Percentiles rank a stretch among this genome's conserved stretches.
Conservation (phyloP, 2,888 invertebrate species). For the Oithona nana region DNA sequence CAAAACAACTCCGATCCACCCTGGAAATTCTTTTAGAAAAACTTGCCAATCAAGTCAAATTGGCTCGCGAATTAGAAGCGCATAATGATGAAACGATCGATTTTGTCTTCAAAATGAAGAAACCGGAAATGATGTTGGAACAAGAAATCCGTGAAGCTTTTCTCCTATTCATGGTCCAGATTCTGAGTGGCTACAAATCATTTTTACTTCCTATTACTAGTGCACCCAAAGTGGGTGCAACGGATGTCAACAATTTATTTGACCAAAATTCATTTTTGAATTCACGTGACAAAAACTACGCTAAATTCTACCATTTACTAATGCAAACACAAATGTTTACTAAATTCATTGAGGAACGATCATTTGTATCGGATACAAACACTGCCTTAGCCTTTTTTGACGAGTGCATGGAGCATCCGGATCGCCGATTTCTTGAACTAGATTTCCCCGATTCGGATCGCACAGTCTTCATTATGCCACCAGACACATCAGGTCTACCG, state of each 20-base stretch:
- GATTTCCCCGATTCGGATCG: conserved; percentile 12
- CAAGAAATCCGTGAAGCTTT: conserved; percentile 87
- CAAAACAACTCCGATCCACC: conserved; percentile 54
- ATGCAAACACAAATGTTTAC: conserved; percentile 94
- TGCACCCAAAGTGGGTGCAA: conserved; percentile 78
- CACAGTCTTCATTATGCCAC: conserved; percentile 18
- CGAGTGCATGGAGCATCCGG: conserved; percentile 66
- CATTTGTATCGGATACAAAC: conserved; percentile 95
- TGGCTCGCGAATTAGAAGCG: conserved; percentile 17
- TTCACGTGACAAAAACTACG: conserved; percentile 57
- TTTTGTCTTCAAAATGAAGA: conserved; percentile 55
- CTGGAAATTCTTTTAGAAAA: conserved; percentile 52
- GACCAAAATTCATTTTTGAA: conserved; percentile 63
- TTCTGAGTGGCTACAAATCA: conserved; percentile 70
- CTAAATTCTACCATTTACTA: conserved; percentile 62
- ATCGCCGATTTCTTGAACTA: conserved; percentile 2
- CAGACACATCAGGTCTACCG: conserved; percentile 11
- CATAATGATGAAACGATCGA: conserved; percentile 44
- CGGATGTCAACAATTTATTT: conserved; percentile 84
- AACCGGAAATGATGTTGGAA: conserved; percentile 44
- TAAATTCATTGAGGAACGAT: conserved; percentile 87
- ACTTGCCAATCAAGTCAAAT: conserved; percentile 23
- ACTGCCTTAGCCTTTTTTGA: conserved; percentile 90
- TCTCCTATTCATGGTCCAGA: conserved; percentile 77
- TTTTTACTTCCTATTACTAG: conserved; percentile 79